phyloP scores from a whole-genome alignment of 2,113 vertebrate genomes.

The Grus americana region DNA sequence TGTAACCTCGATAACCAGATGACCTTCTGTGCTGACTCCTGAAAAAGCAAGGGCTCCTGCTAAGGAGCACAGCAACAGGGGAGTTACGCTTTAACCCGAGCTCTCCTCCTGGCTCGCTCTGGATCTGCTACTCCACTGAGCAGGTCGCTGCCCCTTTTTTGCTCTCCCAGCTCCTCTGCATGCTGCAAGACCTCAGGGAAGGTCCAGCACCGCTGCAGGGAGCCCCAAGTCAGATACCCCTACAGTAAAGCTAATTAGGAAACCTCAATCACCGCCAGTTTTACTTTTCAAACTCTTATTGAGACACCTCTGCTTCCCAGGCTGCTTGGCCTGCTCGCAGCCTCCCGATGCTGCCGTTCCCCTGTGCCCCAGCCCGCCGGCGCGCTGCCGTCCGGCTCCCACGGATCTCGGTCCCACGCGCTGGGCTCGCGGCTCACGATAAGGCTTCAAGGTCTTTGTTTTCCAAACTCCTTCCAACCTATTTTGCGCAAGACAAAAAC shows the following conservation, averaged over 20 bases:
- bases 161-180: not conserved
- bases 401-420: not conserved
- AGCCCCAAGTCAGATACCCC: not conserved
- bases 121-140: rapidly evolving
- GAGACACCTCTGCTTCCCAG: not conserved
- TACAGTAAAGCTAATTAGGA: not conserved
- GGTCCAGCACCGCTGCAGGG: rapidly evolving
- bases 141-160: not conserved
- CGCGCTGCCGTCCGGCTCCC: not conserved
- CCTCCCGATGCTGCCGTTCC: not conserved
- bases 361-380: rapidly evolving
- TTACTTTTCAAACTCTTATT: not conserved
- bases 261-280: not conserved
- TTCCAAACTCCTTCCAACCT: not conserved
- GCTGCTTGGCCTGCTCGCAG: rapidly evolving
- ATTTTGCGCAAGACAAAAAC: not conserved
- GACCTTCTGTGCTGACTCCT: not conserved
- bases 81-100: slow-evolving; percentile 22
- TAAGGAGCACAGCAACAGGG: not conserved
- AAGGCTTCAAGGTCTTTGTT: slow-evolving; percentile 35
- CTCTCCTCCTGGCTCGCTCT: not conserved
- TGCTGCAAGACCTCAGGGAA: not conserved
- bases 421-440: not conserved
- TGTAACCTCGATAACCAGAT: not conserved
- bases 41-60: not conserved